A percentile compares a stretch with the other conserved stretches of the same genome.
Conservation (phyloP, 1,140 invertebrate species). For the Drosophila nasuta region DNA sequence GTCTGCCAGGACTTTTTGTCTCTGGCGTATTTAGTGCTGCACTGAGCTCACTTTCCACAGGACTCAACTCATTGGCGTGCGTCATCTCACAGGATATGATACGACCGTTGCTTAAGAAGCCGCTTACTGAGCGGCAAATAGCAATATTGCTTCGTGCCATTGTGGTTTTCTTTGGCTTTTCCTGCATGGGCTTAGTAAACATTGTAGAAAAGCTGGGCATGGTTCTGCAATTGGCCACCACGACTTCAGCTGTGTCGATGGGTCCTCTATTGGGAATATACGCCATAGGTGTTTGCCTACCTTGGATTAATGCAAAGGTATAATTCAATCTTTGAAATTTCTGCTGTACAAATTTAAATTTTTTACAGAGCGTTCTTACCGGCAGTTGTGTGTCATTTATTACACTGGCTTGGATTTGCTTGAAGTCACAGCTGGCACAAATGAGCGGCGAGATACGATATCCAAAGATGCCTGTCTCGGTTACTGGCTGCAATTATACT, state of each 20-base stretch:
- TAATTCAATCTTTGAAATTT: slow-evolving; percentile 53
- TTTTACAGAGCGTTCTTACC: slow-evolving; percentile 58
- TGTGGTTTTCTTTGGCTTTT: slow-evolving; percentile 88
- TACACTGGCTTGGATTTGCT: slow-evolving; percentile 64
- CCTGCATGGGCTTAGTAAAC: slow-evolving; percentile 89
- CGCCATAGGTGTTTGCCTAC: slow-evolving; percentile 92
- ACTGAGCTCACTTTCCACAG: slow-evolving; percentile 95
- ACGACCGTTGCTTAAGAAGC: slow-evolving; percentile 87
- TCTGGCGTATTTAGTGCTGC: slow-evolving; percentile 94
- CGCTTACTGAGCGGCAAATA: slow-evolving; percentile 88
- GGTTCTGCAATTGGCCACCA: slow-evolving; percentile 90
- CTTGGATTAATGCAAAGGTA: slow-evolving; percentile 91
- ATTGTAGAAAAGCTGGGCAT: slow-evolving; percentile 90
- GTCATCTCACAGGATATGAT: slow-evolving; percentile 94
- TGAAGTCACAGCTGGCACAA: slow-evolving; percentile 88
- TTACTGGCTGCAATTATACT: slow-evolving; percentile 87
- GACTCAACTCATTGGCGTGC: slow-evolving; percentile 95
- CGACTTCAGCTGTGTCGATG: slow-evolving; percentile 88
- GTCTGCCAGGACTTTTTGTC: slow-evolving; percentile 92
- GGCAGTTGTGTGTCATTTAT: slow-evolving; percentile 70
- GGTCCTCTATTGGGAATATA: slow-evolving; percentile 93
- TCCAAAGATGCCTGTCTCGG: slow-evolving; percentile 87
- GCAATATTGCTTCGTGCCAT: slow-evolving; percentile 89
- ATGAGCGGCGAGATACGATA: slow-evolving; percentile 87
- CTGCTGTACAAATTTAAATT: not conserved